These are phyloP conservation scores for Onychorhynchus coronatus DNA, from an alignment of 2,113 vertebrate species.

Conservation along the genomic window DNA sequence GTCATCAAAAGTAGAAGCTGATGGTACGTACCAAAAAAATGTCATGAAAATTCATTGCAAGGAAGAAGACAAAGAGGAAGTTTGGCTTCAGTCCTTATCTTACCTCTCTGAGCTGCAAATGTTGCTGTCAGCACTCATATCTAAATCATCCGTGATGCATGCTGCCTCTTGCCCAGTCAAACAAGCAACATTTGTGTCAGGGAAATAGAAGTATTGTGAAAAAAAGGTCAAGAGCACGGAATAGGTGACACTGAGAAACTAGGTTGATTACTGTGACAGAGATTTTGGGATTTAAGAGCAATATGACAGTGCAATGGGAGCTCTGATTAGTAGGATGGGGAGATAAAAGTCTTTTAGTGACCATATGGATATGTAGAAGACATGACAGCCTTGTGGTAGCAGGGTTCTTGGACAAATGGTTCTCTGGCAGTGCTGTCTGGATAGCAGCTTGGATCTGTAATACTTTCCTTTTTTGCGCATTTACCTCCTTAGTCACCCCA, in stretches of 20 bases:
- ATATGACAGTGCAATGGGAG: not conserved
- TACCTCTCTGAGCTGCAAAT: not conserved
- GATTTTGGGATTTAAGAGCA: not conserved
- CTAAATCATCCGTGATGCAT: rapidly evolving
- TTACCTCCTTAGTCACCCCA: not conserved
- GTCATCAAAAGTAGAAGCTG: not conserved
- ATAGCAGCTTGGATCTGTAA: not conserved
- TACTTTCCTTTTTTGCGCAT: not conserved
- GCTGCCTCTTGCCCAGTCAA: not conserved
- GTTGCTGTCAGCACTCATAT: not conserved
- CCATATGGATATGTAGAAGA: not conserved
- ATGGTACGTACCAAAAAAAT: not conserved
- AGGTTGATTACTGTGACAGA: not conserved
- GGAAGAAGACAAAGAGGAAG: not conserved
- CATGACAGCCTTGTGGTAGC: not conserved
- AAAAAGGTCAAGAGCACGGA: not conserved
- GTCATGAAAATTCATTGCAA: not conserved
- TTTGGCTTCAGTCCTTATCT: not conserved
- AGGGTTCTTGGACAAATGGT: not conserved
- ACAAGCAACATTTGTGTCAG: not conserved
- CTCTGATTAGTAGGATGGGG: not conserved
- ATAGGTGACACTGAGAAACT: not conserved
- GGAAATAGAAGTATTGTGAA: not conserved
- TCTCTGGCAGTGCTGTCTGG: not conserved
- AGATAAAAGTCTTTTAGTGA: not conserved